A percentile compares a stretch with the other conserved stretches of the same genome.
Evolutionary conservation across 1,140 invertebrate genomes (phyloP).

Genomic region (Scaptomyza hsui): DNA sequence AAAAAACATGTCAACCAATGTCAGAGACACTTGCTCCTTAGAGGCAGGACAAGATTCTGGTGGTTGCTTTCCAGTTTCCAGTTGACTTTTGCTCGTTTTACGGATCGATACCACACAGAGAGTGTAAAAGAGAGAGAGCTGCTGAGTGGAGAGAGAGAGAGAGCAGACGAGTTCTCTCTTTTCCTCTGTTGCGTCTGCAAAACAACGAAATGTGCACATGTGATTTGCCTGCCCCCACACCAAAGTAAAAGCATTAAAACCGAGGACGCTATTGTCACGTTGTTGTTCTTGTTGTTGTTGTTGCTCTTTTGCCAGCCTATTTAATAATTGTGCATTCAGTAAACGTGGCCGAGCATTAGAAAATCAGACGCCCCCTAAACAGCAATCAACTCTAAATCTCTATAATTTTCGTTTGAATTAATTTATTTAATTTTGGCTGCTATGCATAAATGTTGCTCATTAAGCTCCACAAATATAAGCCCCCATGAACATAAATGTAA

Average conservation of each 20-base stretch:
- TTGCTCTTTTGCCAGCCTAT: slow-evolving; percentile 69
- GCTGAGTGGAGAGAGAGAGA: not conserved
- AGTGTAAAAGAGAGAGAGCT: slow-evolving; percentile 16
- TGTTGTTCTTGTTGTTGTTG: slow-evolving; percentile 5
- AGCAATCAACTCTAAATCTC: slow-evolving; percentile 61
- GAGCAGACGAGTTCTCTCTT: slow-evolving; percentile 1
- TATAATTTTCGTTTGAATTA: slow-evolving; percentile 70
- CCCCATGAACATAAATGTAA: not conserved
- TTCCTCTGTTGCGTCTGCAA: slow-evolving; percentile 38
- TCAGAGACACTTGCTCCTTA: slow-evolving; percentile 43
- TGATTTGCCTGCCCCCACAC: slow-evolving; percentile 59
- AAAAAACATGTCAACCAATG: slow-evolving; percentile 62
- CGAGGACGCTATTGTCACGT: slow-evolving; percentile 48
- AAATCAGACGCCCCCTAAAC: slow-evolving; percentile 13
- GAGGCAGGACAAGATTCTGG: slow-evolving; percentile 52
- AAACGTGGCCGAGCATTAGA: slow-evolving; percentile 51
- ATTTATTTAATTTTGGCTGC: slow-evolving; percentile 67
- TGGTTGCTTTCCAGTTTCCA: slow-evolving; percentile 80
- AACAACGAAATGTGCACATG: slow-evolving; percentile 74
- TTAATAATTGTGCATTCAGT: slow-evolving; percentile 79
- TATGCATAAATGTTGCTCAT: slow-evolving; percentile 55
- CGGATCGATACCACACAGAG: slow-evolving; percentile 62
- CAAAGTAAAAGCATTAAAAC: slow-evolving; percentile 22
- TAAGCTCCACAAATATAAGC: slow-evolving; percentile 12
- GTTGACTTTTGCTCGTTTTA: slow-evolving; percentile 71